Percentiles rank a stretch among this genome's conserved stretches.
Evolutionary conservation across 1,140 invertebrate genomes (phyloP).

Genomic region (Eulimnadia texana): DNA sequence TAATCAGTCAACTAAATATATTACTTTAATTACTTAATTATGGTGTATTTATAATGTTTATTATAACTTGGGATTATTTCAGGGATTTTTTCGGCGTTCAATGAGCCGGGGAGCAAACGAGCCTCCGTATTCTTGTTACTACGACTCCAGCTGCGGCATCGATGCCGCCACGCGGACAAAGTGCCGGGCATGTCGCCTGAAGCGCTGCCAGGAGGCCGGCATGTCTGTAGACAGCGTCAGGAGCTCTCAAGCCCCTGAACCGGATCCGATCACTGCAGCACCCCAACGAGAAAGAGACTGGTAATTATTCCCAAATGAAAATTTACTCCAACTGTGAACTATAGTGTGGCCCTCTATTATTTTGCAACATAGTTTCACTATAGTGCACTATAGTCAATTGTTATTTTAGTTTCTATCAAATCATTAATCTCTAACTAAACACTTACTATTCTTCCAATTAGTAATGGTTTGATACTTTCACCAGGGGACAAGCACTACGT

Average conservation of each 20-base stretch:
- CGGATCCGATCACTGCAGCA: background rate
- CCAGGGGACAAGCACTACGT: no score
- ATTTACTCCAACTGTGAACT: no score
- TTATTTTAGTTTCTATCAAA: no score
- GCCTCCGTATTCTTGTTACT: background rate
- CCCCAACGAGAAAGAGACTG: background rate
- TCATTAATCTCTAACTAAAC: no score
- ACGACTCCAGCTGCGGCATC: background rate
- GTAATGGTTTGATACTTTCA: no score
- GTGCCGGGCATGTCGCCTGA: constrained; percentile 12
- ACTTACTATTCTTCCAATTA: no score
- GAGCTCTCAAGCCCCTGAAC: background rate
- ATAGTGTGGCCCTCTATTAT: no score
- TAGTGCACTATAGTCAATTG: no score
- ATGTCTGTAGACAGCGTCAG: background rate
- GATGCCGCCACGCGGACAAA: constrained; percentile 3
- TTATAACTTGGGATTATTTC: no score
- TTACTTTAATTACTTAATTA: background rate
- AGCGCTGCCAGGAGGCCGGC: constrained; percentile 1
- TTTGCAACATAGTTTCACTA: no score
- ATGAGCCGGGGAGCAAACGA: background rate
- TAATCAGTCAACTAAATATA: background rate
- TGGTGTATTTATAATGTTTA: background rate
- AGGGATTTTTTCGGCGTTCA: constrained; percentile 12
- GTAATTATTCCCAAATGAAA: no score